phyloP scores from a whole-genome alignment of 2,113 vertebrate species.

The Oriolus oriolus region DNA sequence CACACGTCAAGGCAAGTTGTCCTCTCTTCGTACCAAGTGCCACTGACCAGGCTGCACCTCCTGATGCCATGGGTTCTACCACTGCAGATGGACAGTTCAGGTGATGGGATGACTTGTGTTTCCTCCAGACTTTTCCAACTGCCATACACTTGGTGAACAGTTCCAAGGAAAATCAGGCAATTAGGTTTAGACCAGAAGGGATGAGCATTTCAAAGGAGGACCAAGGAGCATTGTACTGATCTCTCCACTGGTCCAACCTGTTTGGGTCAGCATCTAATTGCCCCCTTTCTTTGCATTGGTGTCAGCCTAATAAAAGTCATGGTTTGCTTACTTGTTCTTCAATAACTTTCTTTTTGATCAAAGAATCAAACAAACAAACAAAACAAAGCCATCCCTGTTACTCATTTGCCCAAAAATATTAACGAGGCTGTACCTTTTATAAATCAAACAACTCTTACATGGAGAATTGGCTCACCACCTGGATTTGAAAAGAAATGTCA shows the following conservation, averaged over 20 bases:
- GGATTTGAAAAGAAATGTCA: neutral
- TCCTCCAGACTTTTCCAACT: neutral
- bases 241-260: neutral
- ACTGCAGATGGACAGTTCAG: neutral
- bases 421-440: neutral
- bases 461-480: neutral
- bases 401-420: neutral
- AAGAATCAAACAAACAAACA: neutral
- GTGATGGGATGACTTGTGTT: neutral
- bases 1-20: neutral
- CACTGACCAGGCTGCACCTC: neutral
- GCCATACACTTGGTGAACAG: neutral
- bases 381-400: neutral
- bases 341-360: neutral
- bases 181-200: neutral
- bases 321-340: neutral
- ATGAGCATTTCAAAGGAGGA: neutral
- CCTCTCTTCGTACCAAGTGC: accelerated
- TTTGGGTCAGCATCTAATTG: neutral
- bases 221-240: accelerated
- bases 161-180: neutral
- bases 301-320: neutral
- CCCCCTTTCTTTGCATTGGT: neutral
- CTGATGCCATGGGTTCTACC: neutral
- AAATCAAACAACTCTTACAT: neutral